Evolutionary conservation across 2,888 invertebrate species (phyloP), one percentile per base, ranked within the genome.

Genomic region (Thereva nobilitata): DNA sequence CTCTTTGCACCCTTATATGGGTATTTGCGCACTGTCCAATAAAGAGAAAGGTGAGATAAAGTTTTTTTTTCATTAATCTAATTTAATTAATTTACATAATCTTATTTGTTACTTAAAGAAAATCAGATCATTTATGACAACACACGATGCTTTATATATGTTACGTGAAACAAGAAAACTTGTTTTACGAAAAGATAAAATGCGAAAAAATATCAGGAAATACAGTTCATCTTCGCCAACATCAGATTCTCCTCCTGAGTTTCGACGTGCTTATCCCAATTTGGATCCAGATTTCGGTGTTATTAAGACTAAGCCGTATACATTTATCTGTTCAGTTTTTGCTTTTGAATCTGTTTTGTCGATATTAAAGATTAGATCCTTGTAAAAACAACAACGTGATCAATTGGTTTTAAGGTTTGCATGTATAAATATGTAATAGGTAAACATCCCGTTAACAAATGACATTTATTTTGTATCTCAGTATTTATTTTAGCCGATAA

Each of bases 1-100:
- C 86, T 35, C 76, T 89, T 38, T 85, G 86, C 57, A 89, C 89
- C 0, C 83, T 89, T 41, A 76, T 89, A 47, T 89, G 89, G 88
- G 79, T 89, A 8, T 88, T 88, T 75, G 81, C 78, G 0, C 80
- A 80, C 68, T 78, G 76, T 45, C 76, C 77, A 9, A 73, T 74
- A 34, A 80, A 80, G 68, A 76, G 77, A 61, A 70, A 71, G 72
- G 80, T 80, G 70, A 67, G 71, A 52, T 47, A n/a, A 40, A 44
- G 9, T 35, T 45, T 44, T 44, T 42, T 56, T 40, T 50, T 9
- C 7, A 64, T 5, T 38, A 44, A 44, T 45, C 8, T 52, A 10
- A 9, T 61, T 2, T 23, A 50, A 45, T 50, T 9, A n/a, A 10
- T 12, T 4, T 47, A 53, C 7, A 38, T 44, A 23, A 50, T 9